phyloP scores from a whole-genome alignment of 1,140 invertebrate genomes.

The Triops cancriformis region DNA sequence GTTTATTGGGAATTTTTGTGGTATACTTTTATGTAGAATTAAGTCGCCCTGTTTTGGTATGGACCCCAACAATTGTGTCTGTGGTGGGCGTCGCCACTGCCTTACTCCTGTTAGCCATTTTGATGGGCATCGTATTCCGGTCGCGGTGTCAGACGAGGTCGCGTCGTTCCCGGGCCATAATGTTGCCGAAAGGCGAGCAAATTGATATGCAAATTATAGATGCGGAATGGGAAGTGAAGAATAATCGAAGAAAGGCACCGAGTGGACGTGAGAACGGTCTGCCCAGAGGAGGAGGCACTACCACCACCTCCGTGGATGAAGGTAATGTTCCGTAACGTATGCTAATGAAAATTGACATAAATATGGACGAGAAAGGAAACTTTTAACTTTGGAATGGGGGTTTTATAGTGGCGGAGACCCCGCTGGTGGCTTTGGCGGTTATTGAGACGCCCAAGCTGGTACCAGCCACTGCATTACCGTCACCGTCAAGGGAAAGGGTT shows the following conservation, averaged over 20 bases:
- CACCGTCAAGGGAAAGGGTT: background rate
- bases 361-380: background rate
- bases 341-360: background rate
- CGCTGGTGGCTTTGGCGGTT: background rate
- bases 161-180: background rate
- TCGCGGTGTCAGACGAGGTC: background rate
- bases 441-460: background rate
- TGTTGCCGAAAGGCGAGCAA: background rate
- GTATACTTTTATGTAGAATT: background rate
- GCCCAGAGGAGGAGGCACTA: background rate
- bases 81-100: background rate
- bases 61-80: background rate
- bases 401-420: background rate
- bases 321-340: conserved; percentile 2
- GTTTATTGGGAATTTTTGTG: background rate
- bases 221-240: background rate
- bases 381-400: background rate
- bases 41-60: conserved; percentile 1
- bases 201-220: conserved; percentile 11
- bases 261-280: conserved; percentile 3
- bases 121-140: conserved; percentile 12
- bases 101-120: background rate
- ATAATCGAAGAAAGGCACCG: background rate
- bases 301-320: background rate
- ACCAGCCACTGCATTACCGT: background rate